Evolutionary conservation across 2,888 invertebrate genomes (phyloP).

Genomic region (Andricus quercusramuli): DNA sequence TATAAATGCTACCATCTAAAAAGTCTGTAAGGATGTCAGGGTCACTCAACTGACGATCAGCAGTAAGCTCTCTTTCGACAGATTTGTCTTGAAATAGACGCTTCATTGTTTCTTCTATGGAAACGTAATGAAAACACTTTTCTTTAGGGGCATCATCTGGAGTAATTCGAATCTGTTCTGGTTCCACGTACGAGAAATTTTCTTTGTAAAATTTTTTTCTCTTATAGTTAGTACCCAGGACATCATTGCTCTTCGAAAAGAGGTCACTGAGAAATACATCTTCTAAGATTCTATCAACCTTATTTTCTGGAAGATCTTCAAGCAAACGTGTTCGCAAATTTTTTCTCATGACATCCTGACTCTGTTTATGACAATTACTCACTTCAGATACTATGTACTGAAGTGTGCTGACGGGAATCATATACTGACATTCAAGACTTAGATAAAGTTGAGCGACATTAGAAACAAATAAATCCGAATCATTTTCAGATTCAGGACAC

Average conservation of each 20-base stretch:
- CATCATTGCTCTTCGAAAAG: background rate
- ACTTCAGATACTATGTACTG: conserved; percentile 6
- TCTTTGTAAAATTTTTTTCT: conserved; percentile 46
- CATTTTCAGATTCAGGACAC: background rate
- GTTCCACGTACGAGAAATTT: conserved; percentile 48
- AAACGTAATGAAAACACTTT: conserved; percentile 44
- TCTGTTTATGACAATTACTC: conserved; percentile 32
- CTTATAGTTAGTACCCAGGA: background rate
- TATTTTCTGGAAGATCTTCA: background rate
- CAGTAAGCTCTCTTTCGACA: conserved; percentile 30
- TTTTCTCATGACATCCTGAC: conserved; percentile 13
- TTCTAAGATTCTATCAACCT: background rate
- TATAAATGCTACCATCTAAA: conserved; percentile 38
- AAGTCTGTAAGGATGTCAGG: conserved; percentile 37
- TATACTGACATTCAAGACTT: conserved; percentile 4
- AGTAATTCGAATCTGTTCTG: conserved; percentile 42
- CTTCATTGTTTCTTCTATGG: conserved; percentile 40
- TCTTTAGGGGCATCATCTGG: background rate
- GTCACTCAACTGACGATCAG: background rate
- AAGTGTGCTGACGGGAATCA: conserved; percentile 4
- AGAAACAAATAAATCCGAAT: background rate
- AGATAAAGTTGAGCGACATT: conserved; percentile 28
- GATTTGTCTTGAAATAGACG: conserved; percentile 42
- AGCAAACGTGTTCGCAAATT: conserved; percentile 24
- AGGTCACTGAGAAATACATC: conserved; percentile 25